Base-by-base conservation (phyloP, 2,888 invertebrate genomes). In the Meliscaeva auricollis region DNA sequence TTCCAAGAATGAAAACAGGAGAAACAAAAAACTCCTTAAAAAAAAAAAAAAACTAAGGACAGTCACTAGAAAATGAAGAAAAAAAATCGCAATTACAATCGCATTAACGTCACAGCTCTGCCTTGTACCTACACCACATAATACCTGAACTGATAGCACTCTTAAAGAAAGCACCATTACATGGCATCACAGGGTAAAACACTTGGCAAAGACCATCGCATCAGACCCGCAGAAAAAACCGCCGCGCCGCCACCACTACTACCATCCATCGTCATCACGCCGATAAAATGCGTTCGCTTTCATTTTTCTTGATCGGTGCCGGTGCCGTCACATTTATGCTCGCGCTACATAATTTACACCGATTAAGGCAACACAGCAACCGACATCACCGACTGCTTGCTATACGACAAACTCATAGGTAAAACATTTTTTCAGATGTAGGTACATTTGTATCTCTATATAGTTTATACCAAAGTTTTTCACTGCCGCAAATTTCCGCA, bases 321-420 rank as follows among this genome's bases (percentile, higher is more conserved):
- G 62, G 76, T 83, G 69, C 74, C 78, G 80, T 85, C 72, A 62
- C 62, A 80, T 76, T 68, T 41, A 66, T 66, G 70, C 58, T 70
- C 46, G 66, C 46, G 80, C 58, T 70, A 79, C 74, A 80, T 80
- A 85, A 85, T 72, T 85, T 76, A 80, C 80, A 32, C 73, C 81
- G 72, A 77, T 75, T 81, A 81, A 58, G 70, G 35, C 44, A 41
- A 26, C 69, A 50, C n/a, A n/a, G n/a, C n/a, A n/a, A n/a, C n/a
- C n/a, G n/a, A 38, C 38, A 38, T 35, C 35, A 35, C 7, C 2
- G 6, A 35, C 9, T 35, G 7, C 6, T 35, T 35, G 35, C 35
- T 1, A 35, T 8, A 35, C 9, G 35, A 35, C 6, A 35, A 30
- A 56, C 9, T n/a, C n/a, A n/a, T n/a, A 13, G 11, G 30, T 41